These are phyloP conservation scores for Rhingia rostrata DNA, from an alignment of 2,888 invertebrate genomes.

Conservation along the genomic window DNA sequence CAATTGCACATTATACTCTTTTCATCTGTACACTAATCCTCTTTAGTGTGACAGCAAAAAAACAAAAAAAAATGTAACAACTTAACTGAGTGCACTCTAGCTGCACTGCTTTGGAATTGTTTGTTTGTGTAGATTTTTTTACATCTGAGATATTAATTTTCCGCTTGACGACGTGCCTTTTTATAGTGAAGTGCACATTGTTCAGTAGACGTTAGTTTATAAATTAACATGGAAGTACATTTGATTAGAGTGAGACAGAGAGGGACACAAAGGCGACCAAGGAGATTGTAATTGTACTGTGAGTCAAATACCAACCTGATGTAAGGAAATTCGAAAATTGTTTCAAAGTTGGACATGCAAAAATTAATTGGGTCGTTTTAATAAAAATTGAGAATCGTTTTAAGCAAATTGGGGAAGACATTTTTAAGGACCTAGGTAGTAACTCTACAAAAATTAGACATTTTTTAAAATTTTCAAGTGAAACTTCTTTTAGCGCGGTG, in stretches of 20 bases:
- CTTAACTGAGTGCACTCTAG: constrained; percentile 48
- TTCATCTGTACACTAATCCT: constrained; percentile 39
- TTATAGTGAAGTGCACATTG: constrained; percentile 19
- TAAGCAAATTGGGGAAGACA: too few species aligned
- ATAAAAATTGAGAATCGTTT: too few species aligned
- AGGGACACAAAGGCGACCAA: too few species aligned
- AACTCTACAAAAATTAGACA: too few species aligned
- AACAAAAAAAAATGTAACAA: constrained; percentile 2
- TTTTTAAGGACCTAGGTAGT: too few species aligned
- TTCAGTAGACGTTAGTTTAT: constrained; percentile 5
- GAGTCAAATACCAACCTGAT: neutral
- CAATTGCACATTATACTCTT: constrained; percentile 52
- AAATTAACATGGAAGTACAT: constrained; percentile 9
- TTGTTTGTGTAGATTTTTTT: constrained; percentile 30
- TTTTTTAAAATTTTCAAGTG: too few species aligned
- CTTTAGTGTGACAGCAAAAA: constrained; percentile 25
- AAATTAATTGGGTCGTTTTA: too few species aligned
- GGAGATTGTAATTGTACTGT: neutral
- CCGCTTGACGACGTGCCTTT: neutral
- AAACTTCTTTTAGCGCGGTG: too few species aligned
- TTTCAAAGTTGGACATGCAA: too few species aligned
- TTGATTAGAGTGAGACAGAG: neutral
- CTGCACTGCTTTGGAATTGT: constrained; percentile 32
- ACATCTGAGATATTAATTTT: constrained; percentile 24
- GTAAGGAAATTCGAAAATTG: too few species aligned